A percentile compares a stretch with the other conserved stretches of the same genome.
Evolutionary conservation across 92 coral and sea anemone species (phyloP).

Genomic region (Porites divaricata): DNA sequence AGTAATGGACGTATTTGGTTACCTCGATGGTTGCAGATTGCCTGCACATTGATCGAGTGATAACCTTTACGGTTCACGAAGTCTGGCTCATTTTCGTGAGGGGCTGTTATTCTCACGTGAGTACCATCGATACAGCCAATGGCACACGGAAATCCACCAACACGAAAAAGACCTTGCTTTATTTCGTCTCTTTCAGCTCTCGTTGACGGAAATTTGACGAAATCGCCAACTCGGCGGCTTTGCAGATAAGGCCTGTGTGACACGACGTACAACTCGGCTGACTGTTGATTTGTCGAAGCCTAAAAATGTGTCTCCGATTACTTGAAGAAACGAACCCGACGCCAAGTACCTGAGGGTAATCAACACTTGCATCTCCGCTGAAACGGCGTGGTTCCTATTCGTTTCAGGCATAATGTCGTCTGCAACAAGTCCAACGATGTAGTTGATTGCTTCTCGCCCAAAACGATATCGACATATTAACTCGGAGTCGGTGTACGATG

Average conservation of each 20-base stretch:
- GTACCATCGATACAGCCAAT: constrained; percentile 34
- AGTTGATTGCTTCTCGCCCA: neutral
- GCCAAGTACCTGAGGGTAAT: constrained; percentile 59
- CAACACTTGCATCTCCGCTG: constrained; percentile 49
- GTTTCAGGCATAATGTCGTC: constrained; percentile 49
- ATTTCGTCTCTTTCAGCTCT: constrained; percentile 10
- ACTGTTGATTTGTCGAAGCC: constrained; percentile 58
- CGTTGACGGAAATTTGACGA: constrained; percentile 24
- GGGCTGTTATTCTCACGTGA: constrained; percentile 31
- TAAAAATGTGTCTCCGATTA: constrained; percentile 55
- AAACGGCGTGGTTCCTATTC: constrained; percentile 38
- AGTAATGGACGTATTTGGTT: neutral
- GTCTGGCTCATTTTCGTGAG: constrained; percentile 35
- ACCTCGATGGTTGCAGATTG: constrained; percentile 49
- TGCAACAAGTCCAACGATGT: constrained; percentile 30
- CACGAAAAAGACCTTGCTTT: constrained; percentile 25
- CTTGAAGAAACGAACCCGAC: constrained; percentile 56
- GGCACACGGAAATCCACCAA: constrained; percentile 42
- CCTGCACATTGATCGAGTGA: constrained; percentile 41
- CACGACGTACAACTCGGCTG: constrained; percentile 50
- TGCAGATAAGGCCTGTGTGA: constrained; percentile 37
- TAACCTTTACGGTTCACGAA: constrained; percentile 42
- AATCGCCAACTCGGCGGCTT: constrained; percentile 34
- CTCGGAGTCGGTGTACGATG: neutral
- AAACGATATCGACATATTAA: constrained; percentile 15